Evolutionary conservation across 2,797 vertebrate genomes (phyloP).

Genomic region (Gymnocypris eckloni): DNA sequence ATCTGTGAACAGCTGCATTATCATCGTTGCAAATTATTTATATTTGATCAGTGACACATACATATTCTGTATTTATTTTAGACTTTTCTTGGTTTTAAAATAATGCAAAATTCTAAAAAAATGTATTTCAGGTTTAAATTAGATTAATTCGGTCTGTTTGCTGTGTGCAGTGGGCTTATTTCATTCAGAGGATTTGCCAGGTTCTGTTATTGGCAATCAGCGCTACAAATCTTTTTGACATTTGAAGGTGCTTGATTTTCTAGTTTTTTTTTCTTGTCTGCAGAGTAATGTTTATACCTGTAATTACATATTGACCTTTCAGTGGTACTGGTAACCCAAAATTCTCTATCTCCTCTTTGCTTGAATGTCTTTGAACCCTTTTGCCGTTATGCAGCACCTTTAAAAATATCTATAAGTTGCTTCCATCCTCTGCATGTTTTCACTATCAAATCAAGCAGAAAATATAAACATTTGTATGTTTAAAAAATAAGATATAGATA

Average conservation of each 20-base stretch:
- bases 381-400: background rate
- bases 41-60: background rate
- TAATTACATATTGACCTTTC: conserved; percentile 78
- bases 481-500: background rate
- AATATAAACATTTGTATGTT: background rate
- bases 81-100: background rate
- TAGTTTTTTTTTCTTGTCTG: conserved; percentile 69
- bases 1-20: background rate
- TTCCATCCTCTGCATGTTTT: background rate
- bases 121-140: background rate
- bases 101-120: background rate
- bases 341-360: conserved; percentile 33
- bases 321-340: conserved; percentile 59
- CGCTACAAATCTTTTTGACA: conserved; percentile 75
- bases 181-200: conserved; percentile 59
- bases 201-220: conserved; percentile 73
- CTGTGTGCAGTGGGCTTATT: conserved; percentile 56
- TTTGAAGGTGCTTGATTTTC: conserved; percentile 73
- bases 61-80: background rate
- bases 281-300: conserved; percentile 70
- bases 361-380: conserved; percentile 20
- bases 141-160: conserved; percentile 45
- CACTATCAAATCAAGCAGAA: background rate
- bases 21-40: background rate
- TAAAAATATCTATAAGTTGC: background rate